Evolutionary conservation across 2,797 vertebrate species (phyloP).

Genomic region (Sebastes glaucus): DNA sequence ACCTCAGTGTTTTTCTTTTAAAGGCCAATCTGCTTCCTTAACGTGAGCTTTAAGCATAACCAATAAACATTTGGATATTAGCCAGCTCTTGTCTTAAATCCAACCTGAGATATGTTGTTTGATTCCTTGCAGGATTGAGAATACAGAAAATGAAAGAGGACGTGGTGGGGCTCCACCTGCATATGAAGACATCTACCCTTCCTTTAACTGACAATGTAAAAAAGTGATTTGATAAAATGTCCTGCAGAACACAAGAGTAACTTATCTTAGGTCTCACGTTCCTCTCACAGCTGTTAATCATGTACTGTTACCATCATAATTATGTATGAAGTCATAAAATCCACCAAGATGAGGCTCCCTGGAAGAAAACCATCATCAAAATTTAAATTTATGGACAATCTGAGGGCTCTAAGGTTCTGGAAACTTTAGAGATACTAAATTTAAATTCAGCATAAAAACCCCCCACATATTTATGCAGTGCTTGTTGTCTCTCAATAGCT

Average conservation of each 20-base stretch:
- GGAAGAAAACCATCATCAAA: slow-evolving; percentile 53
- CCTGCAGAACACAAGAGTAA: not conserved
- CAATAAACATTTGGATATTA: slow-evolving; percentile 42
- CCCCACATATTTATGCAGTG: slow-evolving; percentile 29
- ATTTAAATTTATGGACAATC: slow-evolving; percentile 49
- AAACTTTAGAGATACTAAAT: slow-evolving; percentile 45
- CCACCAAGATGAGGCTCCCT: slow-evolving; percentile 37
- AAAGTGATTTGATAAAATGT: not conserved
- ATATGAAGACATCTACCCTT: slow-evolving; percentile 68
- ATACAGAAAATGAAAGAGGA: slow-evolving; percentile 1
- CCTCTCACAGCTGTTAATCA: slow-evolving; percentile 49
- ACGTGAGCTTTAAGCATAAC: slow-evolving; percentile 32
- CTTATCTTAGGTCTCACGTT: not conserved
- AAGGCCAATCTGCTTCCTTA: slow-evolving; percentile 34
- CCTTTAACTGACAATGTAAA: not conserved
- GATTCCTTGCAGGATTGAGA: slow-evolving; percentile 4
- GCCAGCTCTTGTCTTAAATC: slow-evolving; percentile 21
- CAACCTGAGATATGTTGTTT: not conserved
- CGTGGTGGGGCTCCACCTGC: slow-evolving; percentile 59
- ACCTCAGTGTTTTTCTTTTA: slow-evolving; percentile 55
- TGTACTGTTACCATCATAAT: slow-evolving; percentile 49
- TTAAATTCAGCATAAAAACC: slow-evolving; percentile 27
- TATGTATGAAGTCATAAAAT: slow-evolving; percentile 60
- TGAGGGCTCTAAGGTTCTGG: slow-evolving; percentile 30
- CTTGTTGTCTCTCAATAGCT: slow-evolving; percentile 41